phyloP scores from a whole-genome alignment of 2,113 vertebrate genomes.

The Rattus rattus region DNA sequence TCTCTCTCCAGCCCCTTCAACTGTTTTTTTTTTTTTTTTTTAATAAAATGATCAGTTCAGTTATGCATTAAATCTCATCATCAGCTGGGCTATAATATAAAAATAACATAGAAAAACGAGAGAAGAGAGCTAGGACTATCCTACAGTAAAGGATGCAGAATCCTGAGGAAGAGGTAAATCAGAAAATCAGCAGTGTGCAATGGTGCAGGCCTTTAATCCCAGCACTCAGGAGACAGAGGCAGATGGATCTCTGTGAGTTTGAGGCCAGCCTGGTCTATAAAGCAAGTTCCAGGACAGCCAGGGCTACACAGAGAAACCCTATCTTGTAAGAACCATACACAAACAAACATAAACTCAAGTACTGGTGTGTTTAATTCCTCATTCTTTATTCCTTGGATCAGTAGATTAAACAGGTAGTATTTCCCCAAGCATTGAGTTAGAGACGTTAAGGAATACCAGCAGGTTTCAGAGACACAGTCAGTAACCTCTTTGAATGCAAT shows the following conservation, averaged over 20 bases:
- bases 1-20: background rate
- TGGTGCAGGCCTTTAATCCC: background rate
- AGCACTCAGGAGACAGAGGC: background rate
- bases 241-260: background rate
- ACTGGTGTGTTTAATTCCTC: constrained; percentile 58
- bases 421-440: constrained; percentile 54
- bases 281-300: background rate
- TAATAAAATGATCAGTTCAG: background rate
- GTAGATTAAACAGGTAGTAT: constrained; percentile 57
- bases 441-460: constrained; percentile 32
- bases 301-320: background rate
- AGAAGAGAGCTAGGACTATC: constrained; percentile 50
- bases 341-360: constrained; percentile 43
- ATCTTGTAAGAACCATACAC: background rate
- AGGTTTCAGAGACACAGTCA: constrained; percentile 61
- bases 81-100: background rate
- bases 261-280: background rate
- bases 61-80: background rate
- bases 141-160: constrained; percentile 12
- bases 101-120: background rate
- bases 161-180: background rate
- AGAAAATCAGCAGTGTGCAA: background rate
- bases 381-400: constrained; percentile 64
- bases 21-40: background rate
- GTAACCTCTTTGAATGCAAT: constrained; percentile 64